These are phyloP conservation scores for Andrena dorsata DNA, from an alignment of 2,888 invertebrate genomes.

Conservation along the genomic window DNA sequence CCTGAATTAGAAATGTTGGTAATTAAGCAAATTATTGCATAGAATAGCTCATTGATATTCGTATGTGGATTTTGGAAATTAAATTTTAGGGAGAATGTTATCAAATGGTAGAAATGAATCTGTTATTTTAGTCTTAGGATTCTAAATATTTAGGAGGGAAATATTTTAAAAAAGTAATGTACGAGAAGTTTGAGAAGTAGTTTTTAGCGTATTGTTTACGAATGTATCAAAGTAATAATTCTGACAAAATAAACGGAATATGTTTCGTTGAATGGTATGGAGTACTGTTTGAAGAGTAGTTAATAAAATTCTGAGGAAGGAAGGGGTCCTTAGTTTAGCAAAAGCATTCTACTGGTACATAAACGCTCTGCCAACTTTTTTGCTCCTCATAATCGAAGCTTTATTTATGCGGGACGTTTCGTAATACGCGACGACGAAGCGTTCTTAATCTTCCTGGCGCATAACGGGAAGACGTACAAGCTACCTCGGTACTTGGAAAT, in stretches of 20 bases:
- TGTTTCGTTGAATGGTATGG: too few species aligned
- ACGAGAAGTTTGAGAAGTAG: too few species aligned
- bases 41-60: neutral
- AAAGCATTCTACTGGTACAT: neutral
- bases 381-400: conserved; percentile 25
- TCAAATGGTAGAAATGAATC: too few species aligned
- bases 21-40: neutral
- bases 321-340: neutral
- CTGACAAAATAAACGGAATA: too few species aligned
- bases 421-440: conserved; percentile 40
- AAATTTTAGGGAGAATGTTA: too few species aligned
- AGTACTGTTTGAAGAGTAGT: neutral
- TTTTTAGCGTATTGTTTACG: too few species aligned
- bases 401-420: conserved; percentile 43
- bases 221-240: too few species aligned
- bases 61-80: neutral
- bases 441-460: conserved; percentile 71
- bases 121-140: too few species aligned
- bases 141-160: too few species aligned
- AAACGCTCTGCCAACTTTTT: neutral
- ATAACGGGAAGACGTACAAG: conserved; percentile 75
- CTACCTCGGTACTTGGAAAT: conserved; percentile 59
- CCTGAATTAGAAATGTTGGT: neutral
- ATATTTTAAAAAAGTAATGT: too few species aligned
- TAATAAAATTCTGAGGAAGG: neutral